These are phyloP conservation scores for Linurgus olivaceus DNA, from an alignment of 2,797 vertebrate species.

Conservation along the genomic window DNA sequence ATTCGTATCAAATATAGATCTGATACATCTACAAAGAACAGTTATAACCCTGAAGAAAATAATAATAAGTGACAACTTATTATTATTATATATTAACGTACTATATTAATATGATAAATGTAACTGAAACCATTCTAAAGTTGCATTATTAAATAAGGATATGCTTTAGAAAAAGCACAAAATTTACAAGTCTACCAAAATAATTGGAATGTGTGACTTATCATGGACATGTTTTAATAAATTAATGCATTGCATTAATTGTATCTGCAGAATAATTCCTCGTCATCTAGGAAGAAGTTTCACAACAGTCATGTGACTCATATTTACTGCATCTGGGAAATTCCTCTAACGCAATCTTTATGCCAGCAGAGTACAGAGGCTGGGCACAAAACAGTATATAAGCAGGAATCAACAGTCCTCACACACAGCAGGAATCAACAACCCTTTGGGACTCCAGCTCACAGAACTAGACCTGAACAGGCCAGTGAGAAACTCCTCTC, in stretches of 20 bases:
- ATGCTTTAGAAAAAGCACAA: not conserved
- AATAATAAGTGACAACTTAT: not conserved
- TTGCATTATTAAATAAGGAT: not conserved
- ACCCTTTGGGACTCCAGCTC: not conserved
- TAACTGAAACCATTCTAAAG: not conserved
- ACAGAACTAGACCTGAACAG: not conserved
- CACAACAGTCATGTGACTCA: slow-evolving; percentile 66
- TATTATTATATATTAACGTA: not conserved
- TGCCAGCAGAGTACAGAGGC: not conserved
- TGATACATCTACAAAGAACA: not conserved
- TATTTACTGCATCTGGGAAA: slow-evolving; percentile 56
- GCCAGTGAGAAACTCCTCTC: not conserved
- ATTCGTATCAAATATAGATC: not conserved
- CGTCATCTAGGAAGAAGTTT: slow-evolving; percentile 23
- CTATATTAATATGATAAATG: not conserved
- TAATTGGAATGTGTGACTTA: fast-evolving
- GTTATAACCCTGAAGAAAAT: not conserved
- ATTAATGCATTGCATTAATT: not conserved
- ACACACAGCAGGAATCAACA: not conserved
- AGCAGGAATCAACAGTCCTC: not conserved
- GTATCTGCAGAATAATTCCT: not conserved
- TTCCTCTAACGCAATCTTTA: slow-evolving; percentile 65
- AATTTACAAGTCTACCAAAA: not conserved
- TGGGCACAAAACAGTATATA: slow-evolving; percentile 22
- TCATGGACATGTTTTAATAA: not conserved